phyloP scores from a whole-genome alignment of 2,888 invertebrate species.

The Tanaodytes sp. region DNA sequence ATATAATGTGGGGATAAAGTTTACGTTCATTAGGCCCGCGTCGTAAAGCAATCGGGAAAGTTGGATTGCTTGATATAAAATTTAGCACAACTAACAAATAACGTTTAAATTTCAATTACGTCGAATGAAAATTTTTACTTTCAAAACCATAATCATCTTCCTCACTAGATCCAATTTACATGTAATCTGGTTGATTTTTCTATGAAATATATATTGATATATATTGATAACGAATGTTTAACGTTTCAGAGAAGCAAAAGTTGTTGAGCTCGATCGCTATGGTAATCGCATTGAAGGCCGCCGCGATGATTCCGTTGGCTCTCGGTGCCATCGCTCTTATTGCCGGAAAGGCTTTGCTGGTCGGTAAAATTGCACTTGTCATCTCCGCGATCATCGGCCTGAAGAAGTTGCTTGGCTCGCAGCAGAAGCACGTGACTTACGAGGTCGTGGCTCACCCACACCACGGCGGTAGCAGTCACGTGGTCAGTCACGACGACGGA shows the following conservation, averaged over 20 bases:
- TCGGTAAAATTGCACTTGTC: slow-evolving; percentile 89
- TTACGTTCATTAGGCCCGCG: too few species aligned
- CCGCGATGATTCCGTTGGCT: slow-evolving; percentile 84
- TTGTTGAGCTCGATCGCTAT: slow-evolving; percentile 85
- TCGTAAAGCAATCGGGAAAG: too few species aligned
- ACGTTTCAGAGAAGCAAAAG: slow-evolving; percentile 77
- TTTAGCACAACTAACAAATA: too few species aligned
- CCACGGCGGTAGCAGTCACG: slow-evolving; percentile 75
- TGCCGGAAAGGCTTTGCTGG: slow-evolving; percentile 87
- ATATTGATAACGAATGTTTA: slow-evolving; percentile 49
- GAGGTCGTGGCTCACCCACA: slow-evolving; percentile 84
- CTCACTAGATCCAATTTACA: too few species aligned
- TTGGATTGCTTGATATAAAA: too few species aligned
- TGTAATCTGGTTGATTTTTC: too few species aligned
- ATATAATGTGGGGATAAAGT: too few species aligned
- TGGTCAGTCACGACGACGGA: slow-evolving; percentile 80
- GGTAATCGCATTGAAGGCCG: slow-evolving; percentile 84
- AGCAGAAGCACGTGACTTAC: slow-evolving; percentile 83
- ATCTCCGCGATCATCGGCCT: slow-evolving; percentile 87
- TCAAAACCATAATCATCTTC: too few species aligned
- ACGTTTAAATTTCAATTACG: too few species aligned
- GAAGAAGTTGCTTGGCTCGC: slow-evolving; percentile 87
- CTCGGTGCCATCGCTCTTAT: slow-evolving; percentile 88
- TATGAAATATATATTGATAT: too few species aligned
- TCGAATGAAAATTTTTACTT: too few species aligned